Conservation (phyloP, 2,797 vertebrate genomes). For the Benthosema pterotum region DNA sequence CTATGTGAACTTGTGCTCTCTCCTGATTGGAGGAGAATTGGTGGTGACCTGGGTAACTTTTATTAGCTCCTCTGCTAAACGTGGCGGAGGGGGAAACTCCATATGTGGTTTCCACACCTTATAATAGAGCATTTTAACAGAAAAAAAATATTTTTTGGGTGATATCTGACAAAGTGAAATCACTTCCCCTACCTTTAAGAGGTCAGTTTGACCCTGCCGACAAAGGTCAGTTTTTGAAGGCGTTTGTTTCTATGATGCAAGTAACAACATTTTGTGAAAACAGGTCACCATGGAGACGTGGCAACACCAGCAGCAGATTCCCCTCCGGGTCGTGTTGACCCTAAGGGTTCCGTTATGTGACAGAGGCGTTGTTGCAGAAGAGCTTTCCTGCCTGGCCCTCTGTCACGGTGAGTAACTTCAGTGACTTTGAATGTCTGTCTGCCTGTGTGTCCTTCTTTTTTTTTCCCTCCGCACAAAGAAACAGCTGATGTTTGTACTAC, state of each 20-base stretch:
- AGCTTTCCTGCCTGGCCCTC: not conserved
- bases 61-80: too few species aligned
- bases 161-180: too few species aligned
- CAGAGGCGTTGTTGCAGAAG: not conserved
- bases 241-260: not conserved
- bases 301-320: not conserved
- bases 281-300: conserved; percentile 11
- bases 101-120: too few species aligned
- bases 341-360: not conserved
- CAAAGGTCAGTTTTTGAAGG: too few species aligned
- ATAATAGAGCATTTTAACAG: too few species aligned
- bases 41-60: too few species aligned
- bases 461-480: not conserved
- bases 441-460: too few species aligned
- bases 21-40: too few species aligned
- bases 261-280: not conserved
- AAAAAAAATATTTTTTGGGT: too few species aligned
- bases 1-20: too few species aligned
- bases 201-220: not conserved
- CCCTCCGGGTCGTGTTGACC: not conserved
- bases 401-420: not conserved
- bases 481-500: not conserved
- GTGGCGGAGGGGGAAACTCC: too few species aligned
- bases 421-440: conserved; percentile 5
- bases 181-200: too few species aligned